phyloP scores from a whole-genome alignment of 2,797 vertebrate genomes.

The Anguilla anguilla region DNA sequence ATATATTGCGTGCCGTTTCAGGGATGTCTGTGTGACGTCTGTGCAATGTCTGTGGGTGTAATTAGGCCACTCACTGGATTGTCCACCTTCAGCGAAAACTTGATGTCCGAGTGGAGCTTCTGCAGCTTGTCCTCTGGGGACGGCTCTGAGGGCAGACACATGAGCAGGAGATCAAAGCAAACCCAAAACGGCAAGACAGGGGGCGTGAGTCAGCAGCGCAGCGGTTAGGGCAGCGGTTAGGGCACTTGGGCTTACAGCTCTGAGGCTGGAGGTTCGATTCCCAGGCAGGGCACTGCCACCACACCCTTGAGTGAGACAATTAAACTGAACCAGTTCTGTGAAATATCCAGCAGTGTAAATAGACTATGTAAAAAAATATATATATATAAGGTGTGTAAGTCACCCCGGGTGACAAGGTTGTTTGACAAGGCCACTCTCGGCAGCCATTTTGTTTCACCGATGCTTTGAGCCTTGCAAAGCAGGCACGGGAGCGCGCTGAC shows the following conservation, averaged over 20 bases:
- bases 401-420: neutral
- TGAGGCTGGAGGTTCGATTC: neutral
- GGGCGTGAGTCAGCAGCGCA: neutral
- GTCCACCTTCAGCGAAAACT: constrained; percentile 96
- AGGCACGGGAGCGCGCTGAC: constrained; percentile 62
- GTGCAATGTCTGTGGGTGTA: neutral
- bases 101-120: constrained; percentile 95
- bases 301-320: neutral
- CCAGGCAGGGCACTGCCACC: neutral
- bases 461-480: neutral
- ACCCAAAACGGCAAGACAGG: neutral
- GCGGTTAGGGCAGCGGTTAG: neutral
- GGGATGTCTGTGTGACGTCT: neutral
- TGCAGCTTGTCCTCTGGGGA: constrained; percentile 91
- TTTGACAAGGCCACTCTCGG: neutral
- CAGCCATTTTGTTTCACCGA: neutral
- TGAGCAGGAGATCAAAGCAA: neutral
- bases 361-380: too few species aligned
- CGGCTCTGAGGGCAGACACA: constrained; percentile 72
- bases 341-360: too few species aligned
- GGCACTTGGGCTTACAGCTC: neutral
- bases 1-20: neutral
- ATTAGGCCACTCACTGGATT: constrained; percentile 83
- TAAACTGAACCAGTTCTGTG: too few species aligned
- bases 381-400: neutral